Conservation (phyloP, 2,113 vertebrate genomes). For the Silurus meridionalis region DNA sequence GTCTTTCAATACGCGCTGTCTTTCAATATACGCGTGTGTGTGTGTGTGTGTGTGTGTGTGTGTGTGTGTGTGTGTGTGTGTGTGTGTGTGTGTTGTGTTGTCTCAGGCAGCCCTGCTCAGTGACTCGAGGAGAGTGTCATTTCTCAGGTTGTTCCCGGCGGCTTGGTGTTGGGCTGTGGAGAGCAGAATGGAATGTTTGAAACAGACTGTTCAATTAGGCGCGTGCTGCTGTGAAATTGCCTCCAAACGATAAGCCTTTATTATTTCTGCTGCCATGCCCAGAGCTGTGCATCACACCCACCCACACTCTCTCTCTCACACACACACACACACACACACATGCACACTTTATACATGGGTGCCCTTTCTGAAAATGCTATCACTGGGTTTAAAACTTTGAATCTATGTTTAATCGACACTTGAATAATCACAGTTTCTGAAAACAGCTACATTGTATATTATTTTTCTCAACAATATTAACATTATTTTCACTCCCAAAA, state of each 20-base stretch:
- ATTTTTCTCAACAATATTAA: not conserved
- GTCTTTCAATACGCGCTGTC: slow-evolving; percentile 29
- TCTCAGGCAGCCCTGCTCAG: slow-evolving; percentile 73
- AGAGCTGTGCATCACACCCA: slow-evolving; percentile 59
- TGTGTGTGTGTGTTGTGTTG: slow-evolving; percentile 61
- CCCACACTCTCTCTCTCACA: not conserved
- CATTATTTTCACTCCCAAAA: not conserved
- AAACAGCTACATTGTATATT: not conserved
- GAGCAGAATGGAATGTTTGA: slow-evolving; percentile 75
- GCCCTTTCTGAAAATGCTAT: slow-evolving; percentile 12
- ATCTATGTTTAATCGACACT: not conserved
- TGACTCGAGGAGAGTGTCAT: slow-evolving; percentile 78
- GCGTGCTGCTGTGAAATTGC: slow-evolving; percentile 79
- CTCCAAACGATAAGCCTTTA: slow-evolving; percentile 78
- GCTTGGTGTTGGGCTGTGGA: slow-evolving; percentile 65
- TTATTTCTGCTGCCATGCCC: slow-evolving; percentile 68
- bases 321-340: not conserved
- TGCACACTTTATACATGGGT: slow-evolving; percentile 3
- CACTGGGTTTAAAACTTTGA: not conserved
- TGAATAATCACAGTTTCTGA: not conserved
- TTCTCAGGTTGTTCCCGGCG: slow-evolving; percentile 77
- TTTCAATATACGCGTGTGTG: too few relatives aligned
- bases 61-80: slow-evolving; percentile 25
- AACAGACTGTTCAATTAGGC: slow-evolving; percentile 82
- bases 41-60: too few relatives aligned